phyloP scores from a whole-genome alignment of 2,888 invertebrate species.

The Andrena chrysosceles region DNA sequence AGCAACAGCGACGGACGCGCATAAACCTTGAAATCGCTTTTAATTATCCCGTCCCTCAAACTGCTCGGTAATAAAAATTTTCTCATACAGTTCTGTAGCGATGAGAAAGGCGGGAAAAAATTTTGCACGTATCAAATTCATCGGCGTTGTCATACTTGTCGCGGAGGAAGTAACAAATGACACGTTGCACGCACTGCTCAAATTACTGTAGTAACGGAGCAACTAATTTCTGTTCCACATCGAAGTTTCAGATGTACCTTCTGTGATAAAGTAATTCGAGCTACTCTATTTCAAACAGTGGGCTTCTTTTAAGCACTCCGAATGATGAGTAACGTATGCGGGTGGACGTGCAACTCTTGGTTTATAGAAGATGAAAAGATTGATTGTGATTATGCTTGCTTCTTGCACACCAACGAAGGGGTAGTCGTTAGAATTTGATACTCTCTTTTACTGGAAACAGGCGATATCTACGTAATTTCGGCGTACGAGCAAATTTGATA shows the following conservation, averaged over 20 bases:
- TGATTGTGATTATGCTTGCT: no score
- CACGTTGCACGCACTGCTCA: not conserved
- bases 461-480: not conserved
- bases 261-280: not conserved
- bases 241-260: not conserved
- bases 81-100: no score
- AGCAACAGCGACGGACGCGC: conserved; percentile 29
- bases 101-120: not conserved
- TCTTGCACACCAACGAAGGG: no score
- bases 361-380: not conserved
- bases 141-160: not conserved
- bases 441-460: not conserved
- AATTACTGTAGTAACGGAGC: not conserved
- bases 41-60: conserved; percentile 16
- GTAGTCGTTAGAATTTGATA: not conserved
- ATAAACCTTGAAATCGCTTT: conserved; percentile 40
- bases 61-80: not conserved
- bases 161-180: conserved; percentile 2
- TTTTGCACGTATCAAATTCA: not conserved
- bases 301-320: not conserved
- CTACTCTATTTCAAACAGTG: not conserved
- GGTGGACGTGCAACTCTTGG: not conserved
- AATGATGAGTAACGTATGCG: not conserved
- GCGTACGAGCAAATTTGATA: conserved; percentile 44
- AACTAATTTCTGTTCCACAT: not conserved